Percentiles rank a stretch among this genome's conserved stretches.
Evolutionary conservation across 2,113 vertebrate species (phyloP).

Genomic region (Poicephalus gulielmi): DNA sequence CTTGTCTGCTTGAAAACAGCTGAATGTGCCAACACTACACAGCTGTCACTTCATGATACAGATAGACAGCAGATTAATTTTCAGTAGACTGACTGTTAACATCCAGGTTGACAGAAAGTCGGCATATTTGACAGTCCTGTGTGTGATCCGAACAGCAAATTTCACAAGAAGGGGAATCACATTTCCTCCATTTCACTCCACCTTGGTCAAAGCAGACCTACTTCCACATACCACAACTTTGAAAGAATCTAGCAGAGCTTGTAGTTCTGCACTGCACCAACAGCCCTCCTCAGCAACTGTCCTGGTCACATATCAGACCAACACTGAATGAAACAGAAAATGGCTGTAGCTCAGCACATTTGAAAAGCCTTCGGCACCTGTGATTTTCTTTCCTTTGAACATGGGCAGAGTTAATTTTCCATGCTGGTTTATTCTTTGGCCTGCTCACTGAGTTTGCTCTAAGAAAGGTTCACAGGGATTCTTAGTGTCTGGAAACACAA

Average conservation of each 20-base stretch:
- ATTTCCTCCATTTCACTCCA: not conserved
- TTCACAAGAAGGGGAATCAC: not conserved
- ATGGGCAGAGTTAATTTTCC: not conserved
- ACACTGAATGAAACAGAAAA: not conserved
- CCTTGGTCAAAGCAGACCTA: not conserved
- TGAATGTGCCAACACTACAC: rapidly evolving
- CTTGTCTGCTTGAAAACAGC: not conserved
- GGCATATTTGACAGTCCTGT: not conserved
- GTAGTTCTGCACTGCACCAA: not conserved
- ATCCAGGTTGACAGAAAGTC: not conserved
- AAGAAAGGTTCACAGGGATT: not conserved
- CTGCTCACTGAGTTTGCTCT: not conserved
- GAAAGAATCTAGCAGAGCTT: not conserved
- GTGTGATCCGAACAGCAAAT: not conserved
- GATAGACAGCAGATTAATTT: not conserved
- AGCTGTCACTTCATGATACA: not conserved
- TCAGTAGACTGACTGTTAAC: not conserved
- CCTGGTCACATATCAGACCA: not conserved
- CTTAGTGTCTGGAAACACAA: not conserved
- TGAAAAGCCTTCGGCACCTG: not conserved
- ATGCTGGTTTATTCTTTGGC: not conserved
- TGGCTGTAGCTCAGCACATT: not conserved
- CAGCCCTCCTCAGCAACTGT: not conserved
- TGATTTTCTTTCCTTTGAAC: slow-evolving; percentile 8
- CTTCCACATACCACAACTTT: not conserved